Evolutionary conservation across 64 coral and sea anemone species (phyloP), one percentile per base, ranked within the genome.

Genomic region (Platygyra sinensis): DNA sequence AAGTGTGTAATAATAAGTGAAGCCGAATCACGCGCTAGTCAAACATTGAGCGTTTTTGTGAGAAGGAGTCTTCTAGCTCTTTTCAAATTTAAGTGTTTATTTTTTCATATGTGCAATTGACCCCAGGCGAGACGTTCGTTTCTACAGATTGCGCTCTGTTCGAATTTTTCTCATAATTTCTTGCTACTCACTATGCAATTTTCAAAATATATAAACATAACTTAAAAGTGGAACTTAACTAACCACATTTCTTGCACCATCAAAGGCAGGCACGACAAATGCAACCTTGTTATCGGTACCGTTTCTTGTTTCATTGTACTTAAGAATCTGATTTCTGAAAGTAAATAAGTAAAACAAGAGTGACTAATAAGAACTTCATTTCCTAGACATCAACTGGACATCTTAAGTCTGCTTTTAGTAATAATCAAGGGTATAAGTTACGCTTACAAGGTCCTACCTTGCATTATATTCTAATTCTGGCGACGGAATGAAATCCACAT

Each of bases 401-500:
- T 69, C 8, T 69, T 25, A 27, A 67, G 9, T 4, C 64, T 20
- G 20, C 25, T 0, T 10, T 50, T 50, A 8, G 74, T 49, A 8
- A 19, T 5, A 38, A 17, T 19, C 18, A 15, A 18, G 5, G 12
- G 5, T n/a, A n/a, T 18, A 60, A 24, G 12, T 27, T 67, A 2
- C 22, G 25, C 10, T 2, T 65, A 65, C 42, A 46, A 55, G 54
- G 10, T 57, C 5, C 5, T 51, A 85, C 81, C 81, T 69, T 72
- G 81, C 81, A n/a, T 72, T 24, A 17, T 52, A 29, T 71, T 71
- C 81, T 51, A 85, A 25, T 38, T 85, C 20, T 6, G 81, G 81
- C n/a, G 81, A 85, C 52, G 81, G 81, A 72, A 71, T 10, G 39
- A 85, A 85, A 71, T 85, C 81, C 32, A 72, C 81, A 52, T 85